Conservation (phyloP, 1,140 invertebrate genomes). For the Reticulitermes speratus region DNA sequence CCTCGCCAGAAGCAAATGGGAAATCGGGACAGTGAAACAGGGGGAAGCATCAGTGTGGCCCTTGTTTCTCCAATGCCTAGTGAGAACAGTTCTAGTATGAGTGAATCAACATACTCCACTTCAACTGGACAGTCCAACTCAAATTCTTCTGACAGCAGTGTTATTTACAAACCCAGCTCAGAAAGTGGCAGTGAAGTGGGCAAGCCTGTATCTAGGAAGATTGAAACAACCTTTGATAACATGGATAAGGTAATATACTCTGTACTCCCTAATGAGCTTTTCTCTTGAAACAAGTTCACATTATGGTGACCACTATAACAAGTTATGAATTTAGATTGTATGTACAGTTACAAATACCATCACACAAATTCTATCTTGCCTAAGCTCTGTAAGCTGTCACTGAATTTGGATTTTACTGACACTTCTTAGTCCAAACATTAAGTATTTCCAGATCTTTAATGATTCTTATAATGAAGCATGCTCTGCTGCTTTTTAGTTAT, state of each 20-base stretch:
- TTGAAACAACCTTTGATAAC: constrained; percentile 47
- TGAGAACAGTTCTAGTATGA: constrained; percentile 40
- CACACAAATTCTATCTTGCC: no score
- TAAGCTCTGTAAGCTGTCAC: no score
- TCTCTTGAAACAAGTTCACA: no score
- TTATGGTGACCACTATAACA: no score
- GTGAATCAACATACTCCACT: constrained; percentile 53
- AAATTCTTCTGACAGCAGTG: constrained; percentile 65
- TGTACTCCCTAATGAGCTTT: no score
- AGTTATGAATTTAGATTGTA: no score
- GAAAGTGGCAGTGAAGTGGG: constrained; percentile 50
- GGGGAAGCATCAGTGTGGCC: constrained; percentile 59
- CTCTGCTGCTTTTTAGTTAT: no score
- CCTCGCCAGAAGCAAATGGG: constrained; percentile 22
- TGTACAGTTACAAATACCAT: no score
- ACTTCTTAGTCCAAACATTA: no score
- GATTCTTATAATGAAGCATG: no score
- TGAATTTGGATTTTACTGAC: no score
- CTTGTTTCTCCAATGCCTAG: constrained; percentile 72
- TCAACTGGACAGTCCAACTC: constrained; percentile 60
- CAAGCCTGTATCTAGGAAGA: constrained; percentile 54
- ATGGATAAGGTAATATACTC: constrained; percentile 45
- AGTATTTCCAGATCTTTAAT: no score
- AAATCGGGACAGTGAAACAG: not conserved
- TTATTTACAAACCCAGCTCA: constrained; percentile 66